Evolutionary conservation across 2,113 vertebrate species (phyloP).

Genomic region (Centrocercus urophasianus): DNA sequence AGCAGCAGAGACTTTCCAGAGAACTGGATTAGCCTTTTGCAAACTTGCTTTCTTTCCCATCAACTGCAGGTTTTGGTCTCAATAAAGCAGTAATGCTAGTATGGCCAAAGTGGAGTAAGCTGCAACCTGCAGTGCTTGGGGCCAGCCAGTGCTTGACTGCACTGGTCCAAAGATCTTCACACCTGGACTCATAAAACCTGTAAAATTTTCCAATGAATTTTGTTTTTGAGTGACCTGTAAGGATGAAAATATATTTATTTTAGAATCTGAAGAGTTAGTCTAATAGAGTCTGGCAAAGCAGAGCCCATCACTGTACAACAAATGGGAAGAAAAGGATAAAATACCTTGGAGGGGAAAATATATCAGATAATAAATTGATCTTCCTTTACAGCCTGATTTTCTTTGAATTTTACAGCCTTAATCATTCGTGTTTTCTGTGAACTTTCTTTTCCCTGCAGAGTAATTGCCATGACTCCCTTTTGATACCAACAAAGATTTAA

Average conservation of each 20-base stretch:
- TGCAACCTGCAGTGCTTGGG: neutral
- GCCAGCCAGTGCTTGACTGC: neutral
- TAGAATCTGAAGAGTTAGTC: neutral
- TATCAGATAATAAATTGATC: conserved; percentile 1
- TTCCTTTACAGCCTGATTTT: conserved; percentile 16
- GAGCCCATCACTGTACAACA: neutral
- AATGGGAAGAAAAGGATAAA: neutral
- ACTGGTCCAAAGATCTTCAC: neutral
- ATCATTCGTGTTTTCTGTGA: neutral
- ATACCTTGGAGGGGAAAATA: neutral
- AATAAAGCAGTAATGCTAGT: neutral
- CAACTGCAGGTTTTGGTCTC: neutral
- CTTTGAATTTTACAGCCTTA: neutral
- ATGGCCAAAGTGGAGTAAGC: neutral
- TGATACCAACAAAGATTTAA: conserved; percentile 47
- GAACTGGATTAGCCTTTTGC: neutral
- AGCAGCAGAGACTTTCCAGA: neutral
- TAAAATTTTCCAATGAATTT: neutral
- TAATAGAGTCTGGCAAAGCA: neutral
- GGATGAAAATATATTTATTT: neutral
- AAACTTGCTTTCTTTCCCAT: neutral
- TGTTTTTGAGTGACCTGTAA: neutral
- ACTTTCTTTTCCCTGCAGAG: conserved; percentile 36
- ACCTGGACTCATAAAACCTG: neutral
- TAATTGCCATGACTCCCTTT: conserved; percentile 41